Evolutionary conservation across 2,888 invertebrate species (phyloP).

Genomic region (Lagria hirta): DNA sequence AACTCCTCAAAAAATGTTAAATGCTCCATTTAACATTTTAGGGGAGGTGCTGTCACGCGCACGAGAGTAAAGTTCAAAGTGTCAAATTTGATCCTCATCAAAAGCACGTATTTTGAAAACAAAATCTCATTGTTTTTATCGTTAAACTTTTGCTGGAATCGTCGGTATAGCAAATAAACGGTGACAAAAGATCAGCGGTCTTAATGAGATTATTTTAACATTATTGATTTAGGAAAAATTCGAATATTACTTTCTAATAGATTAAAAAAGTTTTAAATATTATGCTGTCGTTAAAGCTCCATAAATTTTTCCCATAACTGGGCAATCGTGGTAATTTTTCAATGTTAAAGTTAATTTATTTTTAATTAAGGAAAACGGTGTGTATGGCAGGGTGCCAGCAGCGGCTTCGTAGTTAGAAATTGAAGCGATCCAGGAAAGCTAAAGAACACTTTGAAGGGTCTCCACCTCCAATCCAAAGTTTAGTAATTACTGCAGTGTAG

Average conservation of each 20-base stretch:
- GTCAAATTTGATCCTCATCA: no score
- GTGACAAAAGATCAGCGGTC: no score
- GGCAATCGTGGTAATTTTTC: slow-evolving; percentile 22
- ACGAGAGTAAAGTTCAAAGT: no score
- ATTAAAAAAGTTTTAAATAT: slow-evolving; percentile 15
- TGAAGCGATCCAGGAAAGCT: slow-evolving; percentile 23
- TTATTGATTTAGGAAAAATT: no score
- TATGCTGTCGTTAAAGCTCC: slow-evolving; percentile 12
- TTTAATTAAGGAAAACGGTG: slow-evolving; percentile 27
- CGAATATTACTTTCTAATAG: slow-evolving; percentile 11
- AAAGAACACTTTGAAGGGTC: slow-evolving; percentile 30
- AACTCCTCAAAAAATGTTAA: no score
- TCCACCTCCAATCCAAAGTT: slow-evolving; percentile 28
- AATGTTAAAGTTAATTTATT: slow-evolving; percentile 22
- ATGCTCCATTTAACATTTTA: no score
- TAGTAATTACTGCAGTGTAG: slow-evolving; percentile 31
- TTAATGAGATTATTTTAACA: no score
- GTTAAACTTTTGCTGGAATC: no score
- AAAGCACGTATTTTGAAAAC: no score
- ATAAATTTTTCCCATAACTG: slow-evolving; percentile 18
- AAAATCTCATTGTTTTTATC: no score
- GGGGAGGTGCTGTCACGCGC: no score
- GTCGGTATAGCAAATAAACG: no score
- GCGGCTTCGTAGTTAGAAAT: slow-evolving; percentile 24
- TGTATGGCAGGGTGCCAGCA: slow-evolving; percentile 28